A percentile compares a stretch with the other conserved stretches of the same genome.
phyloP scores from a whole-genome alignment of 1,140 invertebrate species.

The Whitmania pigra region DNA sequence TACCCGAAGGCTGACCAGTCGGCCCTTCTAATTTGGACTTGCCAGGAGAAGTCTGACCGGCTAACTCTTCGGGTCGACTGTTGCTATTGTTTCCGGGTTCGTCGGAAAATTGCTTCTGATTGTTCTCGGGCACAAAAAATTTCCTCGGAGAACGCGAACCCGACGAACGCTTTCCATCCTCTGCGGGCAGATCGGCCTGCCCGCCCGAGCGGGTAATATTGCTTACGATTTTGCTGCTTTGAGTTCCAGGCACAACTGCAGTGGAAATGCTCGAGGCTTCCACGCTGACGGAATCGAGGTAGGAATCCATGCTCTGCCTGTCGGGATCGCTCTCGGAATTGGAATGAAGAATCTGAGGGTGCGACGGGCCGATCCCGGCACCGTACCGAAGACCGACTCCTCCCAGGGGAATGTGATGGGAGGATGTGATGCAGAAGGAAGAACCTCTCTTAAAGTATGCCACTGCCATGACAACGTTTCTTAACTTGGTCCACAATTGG shows the following conservation, averaged over 20 bases:
- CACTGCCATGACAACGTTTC: conserved; percentile 77
- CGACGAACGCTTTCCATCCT: too few relatives aligned
- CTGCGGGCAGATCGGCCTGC: neutral
- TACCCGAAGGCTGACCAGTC: conserved; percentile 9
- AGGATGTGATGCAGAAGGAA: neutral
- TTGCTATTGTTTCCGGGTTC: too few relatives aligned
- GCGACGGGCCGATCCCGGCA: conserved; percentile 21
- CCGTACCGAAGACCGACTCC: neutral
- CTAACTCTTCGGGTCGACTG: neutral
- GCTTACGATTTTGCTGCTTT: neutral
- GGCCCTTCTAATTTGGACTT: conserved; percentile 21
- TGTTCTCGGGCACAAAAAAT: too few relatives aligned
- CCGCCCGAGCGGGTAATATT: neutral
- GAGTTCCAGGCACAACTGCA: conserved; percentile 22
- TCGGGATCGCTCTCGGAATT: conserved; percentile 42
- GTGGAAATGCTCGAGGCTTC: neutral
- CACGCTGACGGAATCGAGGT: conserved; percentile 32
- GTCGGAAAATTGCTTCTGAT: too few relatives aligned
- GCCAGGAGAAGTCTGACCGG: neutral
- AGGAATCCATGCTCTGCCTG: conserved; percentile 37
- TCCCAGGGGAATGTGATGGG: neutral
- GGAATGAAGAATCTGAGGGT: conserved; percentile 36
- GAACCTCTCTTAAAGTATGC: conserved; percentile 50
- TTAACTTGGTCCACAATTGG: conserved; percentile 80
- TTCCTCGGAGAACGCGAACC: too few relatives aligned